These are phyloP conservation scores for Artemia sinica DNA, from an alignment of 2,888 invertebrate species.

Conservation along the genomic window DNA sequence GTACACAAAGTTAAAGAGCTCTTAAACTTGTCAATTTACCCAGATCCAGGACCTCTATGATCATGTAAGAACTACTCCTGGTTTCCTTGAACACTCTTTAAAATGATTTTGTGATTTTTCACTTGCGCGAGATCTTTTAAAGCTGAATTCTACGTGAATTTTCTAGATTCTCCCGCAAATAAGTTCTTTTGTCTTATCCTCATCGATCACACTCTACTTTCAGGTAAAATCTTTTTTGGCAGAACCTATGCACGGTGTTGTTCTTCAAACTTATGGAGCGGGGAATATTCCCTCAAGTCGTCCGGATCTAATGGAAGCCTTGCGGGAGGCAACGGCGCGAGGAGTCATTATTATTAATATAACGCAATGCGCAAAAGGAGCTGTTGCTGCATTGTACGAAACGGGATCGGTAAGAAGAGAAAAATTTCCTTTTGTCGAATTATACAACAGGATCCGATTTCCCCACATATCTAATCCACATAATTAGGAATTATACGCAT, in stretches of 20 bases:
- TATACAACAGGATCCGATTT: too few species aligned
- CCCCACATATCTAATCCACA: background rate
- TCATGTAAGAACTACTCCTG: too few species aligned
- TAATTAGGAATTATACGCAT: background rate
- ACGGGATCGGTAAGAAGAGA: constrained; percentile 47
- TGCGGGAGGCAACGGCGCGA: constrained; percentile 49
- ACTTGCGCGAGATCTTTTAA: too few species aligned
- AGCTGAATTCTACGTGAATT: too few species aligned
- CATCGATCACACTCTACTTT: background rate
- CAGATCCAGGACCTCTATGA: too few species aligned
- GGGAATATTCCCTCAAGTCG: constrained; percentile 80
- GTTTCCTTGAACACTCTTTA: too few species aligned
- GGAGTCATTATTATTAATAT: constrained; percentile 78
- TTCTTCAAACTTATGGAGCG: constrained; percentile 77
- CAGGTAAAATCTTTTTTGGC: constrained; percentile 38
- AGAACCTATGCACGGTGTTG: constrained; percentile 62
- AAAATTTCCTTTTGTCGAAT: too few species aligned
- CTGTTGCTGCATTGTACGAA: constrained; percentile 62
- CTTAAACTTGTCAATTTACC: too few species aligned
- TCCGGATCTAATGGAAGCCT: constrained; percentile 52
- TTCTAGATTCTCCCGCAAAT: too few species aligned
- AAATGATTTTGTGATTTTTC: too few species aligned
- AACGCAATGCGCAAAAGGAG: constrained; percentile 70
- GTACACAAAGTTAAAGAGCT: too few species aligned
- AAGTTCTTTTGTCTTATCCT: too few species aligned